Percentiles rank a stretch among this genome's conserved stretches.
Conservation (phyloP, 53 echinoderm and acorn worm species). For the Actinopyga echinites region DNA sequence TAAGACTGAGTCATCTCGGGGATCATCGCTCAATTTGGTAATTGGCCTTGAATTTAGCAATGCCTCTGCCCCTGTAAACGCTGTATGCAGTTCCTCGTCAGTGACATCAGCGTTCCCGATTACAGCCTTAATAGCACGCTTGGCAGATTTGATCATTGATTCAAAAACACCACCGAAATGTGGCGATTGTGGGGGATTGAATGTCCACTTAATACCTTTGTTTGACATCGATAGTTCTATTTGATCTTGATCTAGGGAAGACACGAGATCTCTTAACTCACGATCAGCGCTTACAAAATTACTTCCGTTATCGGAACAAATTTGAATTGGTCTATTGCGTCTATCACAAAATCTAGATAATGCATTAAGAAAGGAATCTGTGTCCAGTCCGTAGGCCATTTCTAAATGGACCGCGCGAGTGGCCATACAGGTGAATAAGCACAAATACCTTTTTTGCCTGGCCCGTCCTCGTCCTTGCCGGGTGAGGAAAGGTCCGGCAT, state of each 20-base stretch:
- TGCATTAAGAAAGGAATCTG: not conserved
- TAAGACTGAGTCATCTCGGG: not conserved
- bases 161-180: constrained; percentile 33
- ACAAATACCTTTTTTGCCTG: not conserved
- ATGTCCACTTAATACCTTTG: constrained; percentile 14
- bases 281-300: not conserved
- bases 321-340: not conserved
- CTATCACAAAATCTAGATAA: not conserved
- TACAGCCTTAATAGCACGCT: constrained; percentile 5
- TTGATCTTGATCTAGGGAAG: not conserved
- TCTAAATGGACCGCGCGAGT: constrained; percentile 14
- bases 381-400: not conserved
- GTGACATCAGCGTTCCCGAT: not conserved
- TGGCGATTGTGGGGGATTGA: constrained; percentile 7
- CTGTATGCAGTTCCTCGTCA: constrained; percentile 23
- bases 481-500: not conserved
- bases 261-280: not conserved
- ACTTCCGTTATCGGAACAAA: constrained; percentile 17
- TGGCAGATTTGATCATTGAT: constrained; percentile 11
- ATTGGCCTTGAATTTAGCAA: constrained; percentile 4
- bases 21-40: not conserved
- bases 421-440: not conserved
- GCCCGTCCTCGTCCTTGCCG: not conserved
- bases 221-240: not conserved
- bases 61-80: constrained; percentile 14